These are phyloP conservation scores for Melikaiella ostensackeni DNA, from an alignment of 2,888 invertebrate species.

Conservation along the genomic window DNA sequence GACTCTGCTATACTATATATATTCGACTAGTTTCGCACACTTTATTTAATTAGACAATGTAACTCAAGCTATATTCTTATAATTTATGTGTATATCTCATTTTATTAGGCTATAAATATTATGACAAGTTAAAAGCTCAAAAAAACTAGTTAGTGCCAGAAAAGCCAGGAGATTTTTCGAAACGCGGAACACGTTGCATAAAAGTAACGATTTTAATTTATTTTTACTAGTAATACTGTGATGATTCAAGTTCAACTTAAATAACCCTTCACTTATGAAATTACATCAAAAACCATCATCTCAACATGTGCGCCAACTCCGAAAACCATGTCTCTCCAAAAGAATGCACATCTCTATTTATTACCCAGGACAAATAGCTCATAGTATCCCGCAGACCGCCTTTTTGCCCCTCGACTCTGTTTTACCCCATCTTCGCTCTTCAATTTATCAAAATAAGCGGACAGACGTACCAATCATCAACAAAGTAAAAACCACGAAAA, in stretches of 20 bases:
- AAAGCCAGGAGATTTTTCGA: too few species aligned
- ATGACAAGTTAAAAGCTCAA: too few species aligned
- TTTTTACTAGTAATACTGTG: too few species aligned
- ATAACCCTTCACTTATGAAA: background rate
- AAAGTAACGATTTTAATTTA: too few species aligned
- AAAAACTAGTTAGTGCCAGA: too few species aligned
- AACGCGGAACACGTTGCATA: too few species aligned
- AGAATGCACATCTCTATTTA: background rate
- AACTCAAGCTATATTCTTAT: too few species aligned
- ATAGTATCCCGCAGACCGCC: slow-evolving; percentile 4
- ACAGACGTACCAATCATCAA: slow-evolving; percentile 36
- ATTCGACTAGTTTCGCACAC: too few species aligned
- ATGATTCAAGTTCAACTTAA: background rate
- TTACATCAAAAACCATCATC: background rate
- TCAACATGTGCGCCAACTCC: background rate
- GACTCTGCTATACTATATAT: too few species aligned
- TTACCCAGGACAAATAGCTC: slow-evolving; percentile 35
- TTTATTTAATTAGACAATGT: too few species aligned
- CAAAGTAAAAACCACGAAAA: slow-evolving; percentile 35
- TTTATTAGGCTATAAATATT: too few species aligned
- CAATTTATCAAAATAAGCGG: slow-evolving; percentile 40
- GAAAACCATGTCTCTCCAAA: background rate
- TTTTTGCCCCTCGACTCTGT: slow-evolving; percentile 4
- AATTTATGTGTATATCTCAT: too few species aligned
- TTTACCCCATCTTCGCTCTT: slow-evolving; percentile 32